Conservation (phyloP, 2,797 vertebrate genomes). For the Pangasius sanitwongsei region DNA sequence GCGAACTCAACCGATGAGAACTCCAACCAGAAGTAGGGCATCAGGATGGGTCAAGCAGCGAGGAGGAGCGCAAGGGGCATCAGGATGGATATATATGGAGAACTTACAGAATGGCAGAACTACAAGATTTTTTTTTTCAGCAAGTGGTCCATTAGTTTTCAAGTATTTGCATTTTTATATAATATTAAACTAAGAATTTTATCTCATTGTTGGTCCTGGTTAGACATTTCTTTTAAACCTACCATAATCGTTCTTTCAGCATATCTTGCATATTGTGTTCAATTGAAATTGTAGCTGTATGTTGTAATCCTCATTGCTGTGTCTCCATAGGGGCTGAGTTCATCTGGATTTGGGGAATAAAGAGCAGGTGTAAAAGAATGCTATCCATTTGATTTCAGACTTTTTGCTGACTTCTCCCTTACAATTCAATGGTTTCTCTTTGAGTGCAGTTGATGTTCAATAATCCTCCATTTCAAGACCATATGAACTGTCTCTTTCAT, state of each 20-base stretch:
- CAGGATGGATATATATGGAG: no score
- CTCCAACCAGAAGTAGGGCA: no score
- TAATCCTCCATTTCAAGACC: slow-evolving; percentile 40
- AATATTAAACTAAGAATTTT: slow-evolving; percentile 6
- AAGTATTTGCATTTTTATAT: not conserved
- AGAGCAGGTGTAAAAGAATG: slow-evolving; percentile 11
- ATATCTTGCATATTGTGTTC: slow-evolving; percentile 18
- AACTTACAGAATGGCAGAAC: not conserved
- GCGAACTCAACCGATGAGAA: no score
- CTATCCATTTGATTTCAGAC: slow-evolving; percentile 13
- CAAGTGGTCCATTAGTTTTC: not conserved
- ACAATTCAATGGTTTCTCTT: slow-evolving; percentile 28
- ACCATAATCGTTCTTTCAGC: not conserved
- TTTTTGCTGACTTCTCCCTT: slow-evolving; percentile 18
- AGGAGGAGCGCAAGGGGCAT: no score
- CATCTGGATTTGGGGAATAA: slow-evolving; percentile 34
- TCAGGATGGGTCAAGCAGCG: no score
- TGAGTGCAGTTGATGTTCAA: slow-evolving; percentile 20
- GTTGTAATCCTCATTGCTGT: slow-evolving; percentile 27
- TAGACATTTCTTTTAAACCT: not conserved
- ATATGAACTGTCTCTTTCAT: slow-evolving; percentile 51
- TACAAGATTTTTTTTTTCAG: not conserved
- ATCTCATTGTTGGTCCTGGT: not conserved
- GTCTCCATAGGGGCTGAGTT: slow-evolving; percentile 15
- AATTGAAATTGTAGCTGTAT: slow-evolving; percentile 4